These are phyloP conservation scores for Lepidonotus clava DNA, from an alignment of 2,888 invertebrate species.

Conservation along the genomic window DNA sequence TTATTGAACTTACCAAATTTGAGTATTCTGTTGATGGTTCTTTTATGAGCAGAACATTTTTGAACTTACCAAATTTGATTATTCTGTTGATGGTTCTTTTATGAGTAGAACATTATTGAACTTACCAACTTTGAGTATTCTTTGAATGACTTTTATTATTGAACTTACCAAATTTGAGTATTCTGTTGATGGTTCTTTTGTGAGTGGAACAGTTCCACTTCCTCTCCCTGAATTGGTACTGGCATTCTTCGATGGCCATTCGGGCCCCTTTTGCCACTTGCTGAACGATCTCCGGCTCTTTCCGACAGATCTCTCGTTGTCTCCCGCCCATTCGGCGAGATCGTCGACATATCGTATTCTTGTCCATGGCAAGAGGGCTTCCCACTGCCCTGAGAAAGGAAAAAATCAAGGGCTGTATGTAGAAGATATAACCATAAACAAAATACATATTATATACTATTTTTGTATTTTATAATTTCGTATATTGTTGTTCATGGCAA, in stretches of 20 bases:
- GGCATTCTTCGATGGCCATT: constrained; percentile 88
- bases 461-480: too few species aligned
- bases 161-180: constrained; percentile 55
- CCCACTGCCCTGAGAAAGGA: constrained; percentile 79
- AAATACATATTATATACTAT: too few species aligned
- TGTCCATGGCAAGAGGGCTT: constrained; percentile 93
- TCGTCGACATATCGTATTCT: constrained; percentile 93
- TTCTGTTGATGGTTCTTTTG: constrained; percentile 53
- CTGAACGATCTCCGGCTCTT: constrained; percentile 85
- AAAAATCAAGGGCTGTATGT: too few species aligned
- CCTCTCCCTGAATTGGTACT: constrained; percentile 89
- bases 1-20: constrained; percentile 52
- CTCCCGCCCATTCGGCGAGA: constrained; percentile 88
- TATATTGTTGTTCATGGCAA: too few species aligned
- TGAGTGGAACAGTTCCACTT: constrained; percentile 94
- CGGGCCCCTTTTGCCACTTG: constrained; percentile 82
- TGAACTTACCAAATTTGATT: too few species aligned
- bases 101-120: too few species aligned
- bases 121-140: too few species aligned
- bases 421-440: too few species aligned
- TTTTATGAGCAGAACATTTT: constrained; percentile 88
- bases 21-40: constrained; percentile 54
- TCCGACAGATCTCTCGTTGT: constrained; percentile 85
- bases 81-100: too few species aligned
- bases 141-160: too few species aligned